Conservation (phyloP, 2,888 invertebrate genomes). For the Liodrosophila aerea region DNA sequence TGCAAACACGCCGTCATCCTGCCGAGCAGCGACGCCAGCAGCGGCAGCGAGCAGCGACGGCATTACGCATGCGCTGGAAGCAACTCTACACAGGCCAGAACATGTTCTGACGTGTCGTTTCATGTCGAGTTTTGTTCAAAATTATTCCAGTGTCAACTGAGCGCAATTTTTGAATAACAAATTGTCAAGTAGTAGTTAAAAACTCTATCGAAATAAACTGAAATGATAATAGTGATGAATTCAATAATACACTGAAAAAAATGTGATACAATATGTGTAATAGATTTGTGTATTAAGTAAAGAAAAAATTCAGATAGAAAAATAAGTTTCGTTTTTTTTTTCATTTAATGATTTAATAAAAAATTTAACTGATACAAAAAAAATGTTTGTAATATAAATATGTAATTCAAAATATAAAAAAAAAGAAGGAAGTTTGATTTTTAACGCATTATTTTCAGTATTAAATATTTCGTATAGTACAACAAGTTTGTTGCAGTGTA, state of each 20-base stretch:
- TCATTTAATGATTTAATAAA: neutral
- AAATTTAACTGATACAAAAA: neutral
- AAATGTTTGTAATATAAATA: neutral
- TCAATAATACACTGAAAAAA: no score
- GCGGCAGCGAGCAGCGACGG: slow-evolving; percentile 35
- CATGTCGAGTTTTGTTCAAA: slow-evolving; percentile 6
- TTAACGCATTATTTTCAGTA: no score
- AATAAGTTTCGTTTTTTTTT: neutral
- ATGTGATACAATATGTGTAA: no score
- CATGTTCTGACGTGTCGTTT: slow-evolving; percentile 1
- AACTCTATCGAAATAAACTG: no score
- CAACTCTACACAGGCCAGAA: slow-evolving; percentile 52
- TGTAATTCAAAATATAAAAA: neutral
- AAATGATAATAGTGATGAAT: no score
- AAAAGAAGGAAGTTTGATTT: neutral
- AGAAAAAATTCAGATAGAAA: neutral
- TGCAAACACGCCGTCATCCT: slow-evolving; percentile 53
- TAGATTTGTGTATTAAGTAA: no score
- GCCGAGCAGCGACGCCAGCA: slow-evolving; percentile 35
- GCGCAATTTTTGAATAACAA: neutral
- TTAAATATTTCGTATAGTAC: no score
- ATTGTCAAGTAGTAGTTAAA: no score
- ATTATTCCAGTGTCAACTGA: neutral
- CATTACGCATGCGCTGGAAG: slow-evolving; percentile 64
- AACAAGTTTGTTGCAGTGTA: no score